Evolutionary conservation across 1,140 invertebrate species (phyloP).

Genomic region (Metaphire vulgaris): DNA sequence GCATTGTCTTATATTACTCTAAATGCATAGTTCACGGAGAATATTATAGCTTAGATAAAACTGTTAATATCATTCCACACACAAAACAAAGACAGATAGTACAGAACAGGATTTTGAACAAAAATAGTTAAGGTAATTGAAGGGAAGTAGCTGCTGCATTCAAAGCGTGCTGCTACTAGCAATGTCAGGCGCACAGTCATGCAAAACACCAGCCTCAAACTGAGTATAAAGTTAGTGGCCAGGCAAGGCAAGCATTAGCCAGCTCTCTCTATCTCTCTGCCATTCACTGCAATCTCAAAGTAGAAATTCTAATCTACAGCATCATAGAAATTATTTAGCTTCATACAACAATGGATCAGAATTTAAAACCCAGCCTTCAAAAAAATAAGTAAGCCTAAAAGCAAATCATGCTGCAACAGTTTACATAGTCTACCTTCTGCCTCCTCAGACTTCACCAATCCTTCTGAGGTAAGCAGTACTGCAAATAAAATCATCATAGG

Average conservation of each 20-base stretch:
- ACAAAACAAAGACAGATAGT: not conserved
- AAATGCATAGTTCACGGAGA: too few relatives aligned
- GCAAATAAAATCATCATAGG: not conserved
- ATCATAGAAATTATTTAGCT: not conserved
- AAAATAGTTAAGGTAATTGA: not conserved
- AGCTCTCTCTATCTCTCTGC: not conserved
- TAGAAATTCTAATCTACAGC: not conserved
- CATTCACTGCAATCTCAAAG: not conserved
- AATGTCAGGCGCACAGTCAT: not conserved
- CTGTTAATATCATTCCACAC: not conserved
- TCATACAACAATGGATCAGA: not conserved
- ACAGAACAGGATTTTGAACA: not conserved
- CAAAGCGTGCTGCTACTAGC: not conserved
- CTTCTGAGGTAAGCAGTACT: constrained; percentile 2
- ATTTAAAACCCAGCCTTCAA: not conserved
- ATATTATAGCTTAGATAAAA: too few relatives aligned
- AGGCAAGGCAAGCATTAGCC: not conserved
- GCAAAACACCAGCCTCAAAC: constrained; percentile 1
- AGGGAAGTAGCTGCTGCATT: not conserved
- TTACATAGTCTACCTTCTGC: not conserved
- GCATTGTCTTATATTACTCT: too few relatives aligned
- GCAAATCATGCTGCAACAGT: not conserved
- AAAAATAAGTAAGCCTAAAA: not conserved
- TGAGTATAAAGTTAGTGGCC: not conserved
- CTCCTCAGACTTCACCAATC: not conserved